A percentile compares a stretch with the other conserved stretches of the same genome.
Conservation (phyloP, 2,113 vertebrate species). For the Struthio camelus region DNA sequence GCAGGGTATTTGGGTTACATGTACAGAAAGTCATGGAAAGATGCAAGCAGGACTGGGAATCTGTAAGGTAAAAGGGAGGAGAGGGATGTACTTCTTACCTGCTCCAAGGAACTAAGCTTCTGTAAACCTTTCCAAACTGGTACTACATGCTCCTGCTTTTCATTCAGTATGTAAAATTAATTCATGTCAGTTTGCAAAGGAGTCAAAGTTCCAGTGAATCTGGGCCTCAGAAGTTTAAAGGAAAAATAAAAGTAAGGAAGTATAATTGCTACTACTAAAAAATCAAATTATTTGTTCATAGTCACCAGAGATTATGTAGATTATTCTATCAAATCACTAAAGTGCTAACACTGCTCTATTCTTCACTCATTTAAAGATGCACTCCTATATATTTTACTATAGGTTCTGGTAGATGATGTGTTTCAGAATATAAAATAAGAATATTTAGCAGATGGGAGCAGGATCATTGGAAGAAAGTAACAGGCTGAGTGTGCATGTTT, state of each 20-base stretch:
- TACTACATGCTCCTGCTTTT: neutral
- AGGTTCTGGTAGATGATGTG: neutral
- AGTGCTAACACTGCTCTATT: neutral
- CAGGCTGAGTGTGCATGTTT: neutral
- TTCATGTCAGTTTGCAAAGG: neutral
- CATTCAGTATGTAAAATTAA: neutral
- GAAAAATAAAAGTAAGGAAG: neutral
- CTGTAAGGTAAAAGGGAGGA: neutral
- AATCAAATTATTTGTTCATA: neutral
- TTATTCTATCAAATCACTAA: neutral
- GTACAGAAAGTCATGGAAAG: slow-evolving; percentile 22
- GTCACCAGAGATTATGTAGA: neutral
- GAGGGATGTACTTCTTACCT: neutral
- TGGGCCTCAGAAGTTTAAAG: neutral
- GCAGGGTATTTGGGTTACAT: neutral
- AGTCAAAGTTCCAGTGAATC: neutral
- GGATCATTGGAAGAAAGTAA: neutral
- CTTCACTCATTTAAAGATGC: neutral
- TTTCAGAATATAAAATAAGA: neutral
- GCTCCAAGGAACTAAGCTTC: neutral
- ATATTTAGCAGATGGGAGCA: neutral
- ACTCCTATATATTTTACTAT: neutral
- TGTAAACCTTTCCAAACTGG: neutral
- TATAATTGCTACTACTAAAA: neutral
- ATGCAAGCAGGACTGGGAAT: neutral